Evolutionary conservation across 2,888 invertebrate species (phyloP).

Genomic region (Coremacera marginata): DNA sequence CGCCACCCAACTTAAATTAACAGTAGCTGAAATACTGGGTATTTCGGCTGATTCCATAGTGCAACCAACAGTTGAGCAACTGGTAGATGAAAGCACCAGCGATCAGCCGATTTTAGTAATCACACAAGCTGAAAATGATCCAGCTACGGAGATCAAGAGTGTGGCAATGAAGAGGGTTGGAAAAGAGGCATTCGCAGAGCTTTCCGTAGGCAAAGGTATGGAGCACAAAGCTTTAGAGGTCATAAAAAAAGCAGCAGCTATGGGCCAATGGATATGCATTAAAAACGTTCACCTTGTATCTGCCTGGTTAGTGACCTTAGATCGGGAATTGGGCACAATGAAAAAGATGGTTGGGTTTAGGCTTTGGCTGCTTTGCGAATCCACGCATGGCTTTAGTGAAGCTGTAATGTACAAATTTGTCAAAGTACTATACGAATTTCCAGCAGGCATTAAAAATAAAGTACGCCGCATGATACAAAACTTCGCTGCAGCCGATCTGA

Average conservation of each 20-base stretch:
- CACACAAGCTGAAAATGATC: slow-evolving; percentile 91
- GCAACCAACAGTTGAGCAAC: slow-evolving; percentile 64
- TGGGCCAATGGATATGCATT: slow-evolving; percentile 82
- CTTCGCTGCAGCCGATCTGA: slow-evolving; percentile 71
- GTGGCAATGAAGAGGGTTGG: slow-evolving; percentile 72
- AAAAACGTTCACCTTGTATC: slow-evolving; percentile 86
- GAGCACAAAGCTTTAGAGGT: slow-evolving; percentile 75
- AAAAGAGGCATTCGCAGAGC: slow-evolving; percentile 73
- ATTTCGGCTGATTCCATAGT: slow-evolving; percentile 59
- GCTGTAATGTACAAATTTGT: slow-evolving; percentile 82
- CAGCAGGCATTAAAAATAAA: slow-evolving; percentile 88
- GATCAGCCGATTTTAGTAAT: slow-evolving; percentile 85
- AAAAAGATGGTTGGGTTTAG: slow-evolving; percentile 74
- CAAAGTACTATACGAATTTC: slow-evolving; percentile 86
- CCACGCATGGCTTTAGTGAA: slow-evolving; percentile 80
- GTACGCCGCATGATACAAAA: slow-evolving; percentile 80
- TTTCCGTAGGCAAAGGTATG: slow-evolving; percentile 87
- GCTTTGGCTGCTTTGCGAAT: slow-evolving; percentile 90
- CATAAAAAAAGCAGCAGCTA: slow-evolving; percentile 73
- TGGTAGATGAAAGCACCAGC: slow-evolving; percentile 62
- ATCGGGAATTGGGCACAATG: slow-evolving; percentile 74
- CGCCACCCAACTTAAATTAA: slow-evolving; percentile 79
- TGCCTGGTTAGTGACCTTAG: slow-evolving; percentile 77
- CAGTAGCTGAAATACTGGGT: slow-evolving; percentile 72
- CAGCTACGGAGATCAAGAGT: slow-evolving; percentile 82